Evolutionary conservation across 2,888 invertebrate species (phyloP).

Genomic region (Caenorhabditis wallacei): DNA sequence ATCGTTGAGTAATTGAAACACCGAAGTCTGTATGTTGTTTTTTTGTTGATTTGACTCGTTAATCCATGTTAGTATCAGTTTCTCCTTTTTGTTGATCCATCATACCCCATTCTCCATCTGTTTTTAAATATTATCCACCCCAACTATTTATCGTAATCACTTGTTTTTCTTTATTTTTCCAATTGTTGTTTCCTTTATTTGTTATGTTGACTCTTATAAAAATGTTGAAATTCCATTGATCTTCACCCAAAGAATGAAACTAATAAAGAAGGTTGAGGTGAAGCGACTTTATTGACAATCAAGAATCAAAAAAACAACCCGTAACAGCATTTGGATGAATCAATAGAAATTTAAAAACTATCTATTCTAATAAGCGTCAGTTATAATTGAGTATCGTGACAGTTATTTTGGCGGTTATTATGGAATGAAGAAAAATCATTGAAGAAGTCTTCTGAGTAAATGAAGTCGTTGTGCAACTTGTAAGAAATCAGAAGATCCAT

Average conservation of each 20-base stretch:
- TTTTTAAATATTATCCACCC: conserved; percentile 14
- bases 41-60: conserved; percentile 67
- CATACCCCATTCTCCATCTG: conserved; percentile 13
- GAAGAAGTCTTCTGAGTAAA: conserved; percentile 52
- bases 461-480: conserved; percentile 59
- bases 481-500: conserved; percentile 58
- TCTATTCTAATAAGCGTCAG: conserved; percentile 17
- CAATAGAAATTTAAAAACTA: conserved; percentile 7
- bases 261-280: conserved; percentile 2
- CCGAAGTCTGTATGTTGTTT: conserved; percentile 51
- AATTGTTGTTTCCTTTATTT: conserved; percentile 53
- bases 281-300: conserved; percentile 21
- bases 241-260: neutral
- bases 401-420: conserved; percentile 54
- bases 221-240: conserved; percentile 21
- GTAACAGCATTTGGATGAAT: conserved; percentile 42
- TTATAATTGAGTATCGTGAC: conserved; percentile 45
- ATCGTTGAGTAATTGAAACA: neutral
- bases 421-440: conserved; percentile 26
- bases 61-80: conserved; percentile 23
- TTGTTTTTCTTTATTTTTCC: conserved; percentile 35
- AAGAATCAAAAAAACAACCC: conserved; percentile 35
- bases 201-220: conserved; percentile 49
- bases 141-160: conserved; percentile 55
- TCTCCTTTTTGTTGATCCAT: conserved; percentile 36